Percentiles rank a stretch among this genome's conserved stretches.
phyloP scores from a whole-genome alignment of 2,797 vertebrate genomes.

The Anisognathus igniventris region DNA sequence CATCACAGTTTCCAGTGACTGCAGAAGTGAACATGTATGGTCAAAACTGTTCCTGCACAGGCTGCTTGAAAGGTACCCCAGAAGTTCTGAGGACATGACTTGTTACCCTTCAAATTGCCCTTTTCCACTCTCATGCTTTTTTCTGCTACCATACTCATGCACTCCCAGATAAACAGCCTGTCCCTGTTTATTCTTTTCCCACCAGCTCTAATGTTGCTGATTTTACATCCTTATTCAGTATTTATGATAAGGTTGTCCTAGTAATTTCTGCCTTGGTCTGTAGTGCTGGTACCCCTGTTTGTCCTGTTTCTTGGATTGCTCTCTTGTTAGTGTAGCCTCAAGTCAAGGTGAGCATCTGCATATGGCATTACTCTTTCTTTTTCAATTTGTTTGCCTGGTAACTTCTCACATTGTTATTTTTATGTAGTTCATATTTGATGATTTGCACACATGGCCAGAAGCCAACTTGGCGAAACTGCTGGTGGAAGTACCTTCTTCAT shows the following conservation, averaged over 20 bases:
- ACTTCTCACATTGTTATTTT: background rate
- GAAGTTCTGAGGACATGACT: background rate
- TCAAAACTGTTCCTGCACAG: background rate
- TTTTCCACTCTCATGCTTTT: background rate
- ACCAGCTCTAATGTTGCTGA: background rate
- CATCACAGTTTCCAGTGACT: fast-evolving
- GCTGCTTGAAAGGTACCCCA: background rate
- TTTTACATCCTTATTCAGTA: background rate
- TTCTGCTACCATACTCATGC: fast-evolving
- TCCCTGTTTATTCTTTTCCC: background rate
- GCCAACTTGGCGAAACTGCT: background rate
- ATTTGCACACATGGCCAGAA: background rate
- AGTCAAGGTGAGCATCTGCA: background rate
- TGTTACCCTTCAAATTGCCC: background rate
- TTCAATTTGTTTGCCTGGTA: background rate
- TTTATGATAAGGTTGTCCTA: background rate
- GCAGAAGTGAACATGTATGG: background rate
- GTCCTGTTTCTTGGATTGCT: background rate
- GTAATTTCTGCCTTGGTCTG: background rate
- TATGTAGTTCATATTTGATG: background rate
- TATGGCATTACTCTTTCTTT: background rate
- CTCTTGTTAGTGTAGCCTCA: background rate
- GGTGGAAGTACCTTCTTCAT: background rate
- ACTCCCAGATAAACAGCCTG: background rate
- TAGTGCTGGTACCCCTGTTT: background rate